Conservation (phyloP, 1,140 invertebrate genomes). For the Patella vulgata region DNA sequence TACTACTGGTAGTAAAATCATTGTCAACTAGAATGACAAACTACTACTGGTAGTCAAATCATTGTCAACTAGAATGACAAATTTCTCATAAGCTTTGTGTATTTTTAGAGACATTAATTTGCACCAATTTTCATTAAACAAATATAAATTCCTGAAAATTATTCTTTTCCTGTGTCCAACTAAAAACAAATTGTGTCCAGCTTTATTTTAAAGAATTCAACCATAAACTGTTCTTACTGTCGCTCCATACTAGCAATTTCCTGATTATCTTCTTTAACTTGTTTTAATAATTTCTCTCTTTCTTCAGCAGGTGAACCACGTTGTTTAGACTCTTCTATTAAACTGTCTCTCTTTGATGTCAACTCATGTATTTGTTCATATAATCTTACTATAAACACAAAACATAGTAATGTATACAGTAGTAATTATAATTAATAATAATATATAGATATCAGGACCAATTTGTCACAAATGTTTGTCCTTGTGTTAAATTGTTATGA, state of each 20-base stretch:
- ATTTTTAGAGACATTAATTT: too few relatives aligned
- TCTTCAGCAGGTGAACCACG: constrained; percentile 80
- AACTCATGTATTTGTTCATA: constrained; percentile 76
- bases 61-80: too few relatives aligned
- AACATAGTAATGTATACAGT: not conserved
- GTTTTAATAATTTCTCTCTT: constrained; percentile 76
- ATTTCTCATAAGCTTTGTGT: too few relatives aligned
- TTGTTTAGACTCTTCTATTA: constrained; percentile 77
- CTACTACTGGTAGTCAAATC: too few relatives aligned
- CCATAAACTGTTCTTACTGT: constrained; percentile 65
- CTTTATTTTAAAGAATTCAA: not conserved
- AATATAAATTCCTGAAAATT: not conserved
- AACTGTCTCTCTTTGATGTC: constrained; percentile 75
- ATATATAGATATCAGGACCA: not conserved
- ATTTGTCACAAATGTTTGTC: too few relatives aligned
- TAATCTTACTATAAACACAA: constrained; percentile 70
- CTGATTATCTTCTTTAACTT: constrained; percentile 84
- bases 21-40: too few relatives aligned
- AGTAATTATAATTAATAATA: not conserved
- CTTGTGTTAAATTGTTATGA: too few relatives aligned
- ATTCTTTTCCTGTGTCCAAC: constrained; percentile 9
- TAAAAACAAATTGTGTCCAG: not conserved
- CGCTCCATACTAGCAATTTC: constrained; percentile 82
- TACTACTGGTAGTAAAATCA: too few relatives aligned
- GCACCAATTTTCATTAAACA: not conserved